These are phyloP conservation scores for Scylla paramamosain DNA, from an alignment of 1,140 invertebrate species.

Conservation along the genomic window DNA sequence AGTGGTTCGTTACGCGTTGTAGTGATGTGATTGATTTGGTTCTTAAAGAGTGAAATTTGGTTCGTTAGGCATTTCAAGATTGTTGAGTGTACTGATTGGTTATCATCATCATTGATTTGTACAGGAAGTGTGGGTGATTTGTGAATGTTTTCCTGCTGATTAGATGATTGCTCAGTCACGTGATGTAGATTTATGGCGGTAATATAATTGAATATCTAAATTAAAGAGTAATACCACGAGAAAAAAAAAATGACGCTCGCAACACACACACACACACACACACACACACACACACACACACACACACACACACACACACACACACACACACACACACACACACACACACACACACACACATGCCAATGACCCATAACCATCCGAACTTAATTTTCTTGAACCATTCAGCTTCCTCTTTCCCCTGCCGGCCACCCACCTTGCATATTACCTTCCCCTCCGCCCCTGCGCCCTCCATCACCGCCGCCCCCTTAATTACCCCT, in stretches of 20 bases:
- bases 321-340: conserved; percentile 20
- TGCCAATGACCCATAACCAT: not conserved
- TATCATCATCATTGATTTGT: no score
- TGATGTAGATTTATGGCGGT: not conserved
- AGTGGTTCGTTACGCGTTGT: no score
- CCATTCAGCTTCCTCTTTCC: not conserved
- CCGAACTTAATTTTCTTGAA: not conserved
- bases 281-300: no score
- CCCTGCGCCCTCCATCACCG: not conserved
- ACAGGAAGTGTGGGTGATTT: not conserved
- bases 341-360: conserved; percentile 20
- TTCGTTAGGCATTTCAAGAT: no score
- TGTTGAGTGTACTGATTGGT: no score
- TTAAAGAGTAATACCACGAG: not conserved
- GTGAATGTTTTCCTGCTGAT: not conserved
- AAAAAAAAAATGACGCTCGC: no score
- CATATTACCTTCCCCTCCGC: not conserved
- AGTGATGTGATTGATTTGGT: no score
- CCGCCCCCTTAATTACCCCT: not conserved
- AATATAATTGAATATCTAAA: not conserved
- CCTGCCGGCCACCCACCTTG: not conserved
- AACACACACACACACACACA: no score
- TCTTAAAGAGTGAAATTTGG: no score
- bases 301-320: not conserved
- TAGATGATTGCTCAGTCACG: not conserved